Percentiles rank a stretch among this genome's conserved stretches.
phyloP scores from a whole-genome alignment of 2,888 invertebrate genomes.

The Pimpla rufipes region DNA sequence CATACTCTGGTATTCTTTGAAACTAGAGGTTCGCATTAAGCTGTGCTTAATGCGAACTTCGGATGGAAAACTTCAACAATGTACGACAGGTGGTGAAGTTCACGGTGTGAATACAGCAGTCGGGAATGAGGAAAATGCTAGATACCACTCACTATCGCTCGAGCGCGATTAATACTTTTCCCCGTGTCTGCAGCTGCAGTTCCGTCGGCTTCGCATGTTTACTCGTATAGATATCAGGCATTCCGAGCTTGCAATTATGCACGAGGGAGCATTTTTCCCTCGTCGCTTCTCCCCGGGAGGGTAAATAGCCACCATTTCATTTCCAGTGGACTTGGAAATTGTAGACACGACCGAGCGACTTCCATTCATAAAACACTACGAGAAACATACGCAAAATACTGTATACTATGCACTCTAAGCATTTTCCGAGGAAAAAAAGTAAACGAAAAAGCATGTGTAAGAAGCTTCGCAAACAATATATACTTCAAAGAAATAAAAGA shows the following conservation, averaged over 20 bases:
- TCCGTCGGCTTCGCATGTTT: slow-evolving; percentile 5
- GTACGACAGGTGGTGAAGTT: neutral
- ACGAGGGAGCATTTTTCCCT: slow-evolving; percentile 4
- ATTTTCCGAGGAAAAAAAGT: neutral
- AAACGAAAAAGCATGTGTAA: too few species aligned
- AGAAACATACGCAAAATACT: neutral
- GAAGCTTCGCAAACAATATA: neutral
- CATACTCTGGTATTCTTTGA: too few species aligned
- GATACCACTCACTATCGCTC: slow-evolving; percentile 7
- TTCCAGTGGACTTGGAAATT: slow-evolving; percentile 46
- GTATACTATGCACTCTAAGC: neutral
- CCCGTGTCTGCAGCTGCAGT: neutral
- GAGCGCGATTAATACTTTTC: slow-evolving; percentile 29
- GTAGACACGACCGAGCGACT: slow-evolving; percentile 23
- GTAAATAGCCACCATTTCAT: slow-evolving; percentile 23
- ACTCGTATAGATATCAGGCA: neutral
- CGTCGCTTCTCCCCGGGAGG: neutral
- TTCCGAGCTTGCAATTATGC: slow-evolving; percentile 28
- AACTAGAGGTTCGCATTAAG: too few species aligned
- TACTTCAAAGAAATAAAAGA: neutral
- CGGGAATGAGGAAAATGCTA: slow-evolving; percentile 9
- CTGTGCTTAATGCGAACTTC: neutral
- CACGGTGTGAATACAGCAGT: neutral
- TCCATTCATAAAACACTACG: slow-evolving; percentile 23
- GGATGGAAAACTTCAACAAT: neutral